A percentile compares a stretch with the other conserved stretches of the same genome.
Conservation (phyloP, 2,888 invertebrate genomes). For the Hirtodrosophila trivittata region DNA sequence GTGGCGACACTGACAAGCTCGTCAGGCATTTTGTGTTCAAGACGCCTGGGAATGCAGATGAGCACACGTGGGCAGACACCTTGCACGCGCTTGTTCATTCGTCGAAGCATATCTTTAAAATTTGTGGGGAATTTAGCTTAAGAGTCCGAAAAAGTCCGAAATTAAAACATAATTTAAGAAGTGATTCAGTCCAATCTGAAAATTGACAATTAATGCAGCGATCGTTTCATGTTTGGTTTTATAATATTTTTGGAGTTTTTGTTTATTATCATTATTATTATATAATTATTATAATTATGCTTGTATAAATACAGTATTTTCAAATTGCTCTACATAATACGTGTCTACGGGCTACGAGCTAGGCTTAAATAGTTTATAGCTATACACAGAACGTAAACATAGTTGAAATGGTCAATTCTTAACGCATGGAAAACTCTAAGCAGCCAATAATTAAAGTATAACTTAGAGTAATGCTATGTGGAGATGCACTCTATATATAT, state of each 20-base stretch:
- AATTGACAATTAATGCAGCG: no score
- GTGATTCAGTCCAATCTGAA: no score
- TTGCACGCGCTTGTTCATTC: no score
- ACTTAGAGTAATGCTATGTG: no score
- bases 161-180: no score
- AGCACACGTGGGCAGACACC: no score
- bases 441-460: constrained; percentile 51
- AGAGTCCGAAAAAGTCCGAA: no score
- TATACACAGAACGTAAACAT: constrained; percentile 66
- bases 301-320: constrained; percentile 63
- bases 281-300: constrained; percentile 33
- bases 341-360: constrained; percentile 67
- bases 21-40: constrained; percentile 77
- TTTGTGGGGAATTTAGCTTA: no score
- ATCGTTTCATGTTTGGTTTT: no score
- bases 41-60: constrained; percentile 17
- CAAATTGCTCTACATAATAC: constrained; percentile 73
- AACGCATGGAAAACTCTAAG: constrained; percentile 56
- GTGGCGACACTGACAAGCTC: constrained; percentile 61
- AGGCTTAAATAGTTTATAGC: constrained; percentile 67
- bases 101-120: no score
- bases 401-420: constrained; percentile 50
- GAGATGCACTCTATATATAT: not conserved
- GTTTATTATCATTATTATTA: no score
- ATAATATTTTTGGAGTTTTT: no score